Conservation (phyloP, 2,888 invertebrate genomes). For the Oligia strigilis region DNA sequence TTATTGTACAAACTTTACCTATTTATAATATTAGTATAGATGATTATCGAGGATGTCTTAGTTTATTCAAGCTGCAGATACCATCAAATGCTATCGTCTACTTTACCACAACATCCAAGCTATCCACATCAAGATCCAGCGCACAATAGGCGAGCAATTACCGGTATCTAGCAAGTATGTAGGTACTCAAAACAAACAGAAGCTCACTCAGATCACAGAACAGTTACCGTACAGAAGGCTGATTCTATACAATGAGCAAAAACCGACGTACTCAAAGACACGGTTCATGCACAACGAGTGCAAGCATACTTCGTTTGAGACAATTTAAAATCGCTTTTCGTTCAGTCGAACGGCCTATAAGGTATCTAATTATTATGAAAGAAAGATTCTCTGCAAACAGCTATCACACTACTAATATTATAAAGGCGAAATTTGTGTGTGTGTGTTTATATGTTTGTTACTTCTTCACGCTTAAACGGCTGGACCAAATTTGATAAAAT, state of each 20-base stretch:
- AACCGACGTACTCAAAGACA: background rate
- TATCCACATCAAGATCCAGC: conserved; percentile 44
- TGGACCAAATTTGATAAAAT: no score
- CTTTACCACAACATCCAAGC: conserved; percentile 20
- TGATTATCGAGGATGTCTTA: background rate
- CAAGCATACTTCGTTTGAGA: background rate
- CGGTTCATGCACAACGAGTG: background rate
- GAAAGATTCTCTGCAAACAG: background rate
- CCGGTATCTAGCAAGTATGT: conserved; percentile 66
- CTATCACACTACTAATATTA: no score
- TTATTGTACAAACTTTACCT: no score
- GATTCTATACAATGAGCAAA: background rate
- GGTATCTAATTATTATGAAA: background rate
- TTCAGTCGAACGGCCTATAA: background rate
- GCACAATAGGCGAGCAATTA: conserved; percentile 70
- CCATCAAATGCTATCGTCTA: background rate
- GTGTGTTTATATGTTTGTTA: no score
- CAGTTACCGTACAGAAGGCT: background rate
- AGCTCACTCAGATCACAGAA: conserved; percentile 49
- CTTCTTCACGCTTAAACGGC: no score
- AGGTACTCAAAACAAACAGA: conserved; percentile 62
- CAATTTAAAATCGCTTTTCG: background rate
- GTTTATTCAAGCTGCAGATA: conserved; percentile 3
- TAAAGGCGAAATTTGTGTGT: no score
- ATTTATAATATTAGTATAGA: no score